Base-by-base conservation (phyloP, 2,888 invertebrate species). In the Erebia palarica region DNA sequence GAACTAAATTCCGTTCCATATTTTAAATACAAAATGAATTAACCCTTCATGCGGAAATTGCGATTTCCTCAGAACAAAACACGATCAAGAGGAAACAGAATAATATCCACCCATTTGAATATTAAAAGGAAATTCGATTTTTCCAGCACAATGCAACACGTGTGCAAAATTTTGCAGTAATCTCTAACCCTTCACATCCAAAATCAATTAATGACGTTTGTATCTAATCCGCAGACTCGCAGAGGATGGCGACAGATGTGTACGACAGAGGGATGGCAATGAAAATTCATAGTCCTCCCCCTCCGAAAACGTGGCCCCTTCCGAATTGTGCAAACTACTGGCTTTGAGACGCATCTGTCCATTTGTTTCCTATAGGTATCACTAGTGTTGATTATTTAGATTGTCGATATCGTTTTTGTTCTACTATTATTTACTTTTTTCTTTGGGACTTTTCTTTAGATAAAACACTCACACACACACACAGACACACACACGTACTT, bases 141-240 rank as follows among this genome's bases (percentile, higher is more conserved):
- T 53, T 16, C 14, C 49, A 14, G 63, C 21, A 65, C 3, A 60
- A 57, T 75, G 78, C 75, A 78, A 84, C 85, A 87, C 85, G 82
- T 85, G 86, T 80, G 77, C 77, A 78, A 78, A 80, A 82, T 83
- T 80, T 73, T 75, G 79, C 79, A 80, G 77, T 82, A 84, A 86
- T 84, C 84, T 80, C 81, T 82, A 88, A 88, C 89, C 90, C 88
- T 88, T 87, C 84, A 82, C 77, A 79, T 81, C 78, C 76, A 78
- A 85, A 91, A 92, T 91, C 91, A 91, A 92, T 92, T 90, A 92
- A 90, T 91, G 87, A 84, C 86, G 83, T 84, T 78, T 87, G 89
- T 86, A 85, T 89, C 88, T 91, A 91, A 92, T 91, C 88, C 89
- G 81, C 80, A 81, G 75, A 76, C 90, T 88, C 89, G 81, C 80